Percentiles rank a stretch among this genome's conserved stretches.
Evolutionary conservation across 2,113 vertebrate species (phyloP).

Genomic region (Ploceus nigricollis): DNA sequence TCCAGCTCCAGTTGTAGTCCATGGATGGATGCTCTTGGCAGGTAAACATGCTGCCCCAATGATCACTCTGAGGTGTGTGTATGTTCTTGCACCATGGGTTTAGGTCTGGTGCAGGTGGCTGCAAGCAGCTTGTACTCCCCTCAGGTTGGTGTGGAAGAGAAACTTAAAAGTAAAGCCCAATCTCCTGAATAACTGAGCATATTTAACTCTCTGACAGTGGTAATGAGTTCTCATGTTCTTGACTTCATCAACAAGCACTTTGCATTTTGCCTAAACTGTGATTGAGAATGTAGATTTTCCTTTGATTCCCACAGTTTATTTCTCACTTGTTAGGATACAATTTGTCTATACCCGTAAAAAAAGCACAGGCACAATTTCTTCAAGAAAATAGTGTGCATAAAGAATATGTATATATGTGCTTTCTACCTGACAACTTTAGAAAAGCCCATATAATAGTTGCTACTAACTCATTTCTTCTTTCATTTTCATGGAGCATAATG

Average conservation of each 20-base stretch:
- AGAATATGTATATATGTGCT: not conserved
- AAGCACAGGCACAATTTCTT: not conserved
- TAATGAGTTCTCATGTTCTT: not conserved
- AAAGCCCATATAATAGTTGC: not conserved
- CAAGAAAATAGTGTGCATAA: not conserved
- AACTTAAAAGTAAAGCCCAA: not conserved
- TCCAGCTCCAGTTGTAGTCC: not conserved
- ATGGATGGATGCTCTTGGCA: rapidly evolving
- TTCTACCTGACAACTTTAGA: not conserved
- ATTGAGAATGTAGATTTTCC: not conserved
- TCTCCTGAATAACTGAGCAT: not conserved
- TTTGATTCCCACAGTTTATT: not conserved
- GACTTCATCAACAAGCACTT: not conserved
- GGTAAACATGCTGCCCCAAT: not conserved
- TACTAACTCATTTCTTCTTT: not conserved
- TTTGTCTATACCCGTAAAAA: not conserved
- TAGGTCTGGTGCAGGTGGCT: not conserved
- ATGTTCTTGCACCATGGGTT: not conserved
- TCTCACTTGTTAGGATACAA: not conserved
- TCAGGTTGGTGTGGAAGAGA: not conserved
- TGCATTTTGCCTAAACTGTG: not conserved
- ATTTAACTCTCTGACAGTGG: not conserved
- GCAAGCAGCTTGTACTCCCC: not conserved
- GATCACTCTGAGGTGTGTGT: not conserved
- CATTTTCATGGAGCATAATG: not conserved